Conservation (phyloP, 2,888 invertebrate species). For the Eilema griseolum region DNA sequence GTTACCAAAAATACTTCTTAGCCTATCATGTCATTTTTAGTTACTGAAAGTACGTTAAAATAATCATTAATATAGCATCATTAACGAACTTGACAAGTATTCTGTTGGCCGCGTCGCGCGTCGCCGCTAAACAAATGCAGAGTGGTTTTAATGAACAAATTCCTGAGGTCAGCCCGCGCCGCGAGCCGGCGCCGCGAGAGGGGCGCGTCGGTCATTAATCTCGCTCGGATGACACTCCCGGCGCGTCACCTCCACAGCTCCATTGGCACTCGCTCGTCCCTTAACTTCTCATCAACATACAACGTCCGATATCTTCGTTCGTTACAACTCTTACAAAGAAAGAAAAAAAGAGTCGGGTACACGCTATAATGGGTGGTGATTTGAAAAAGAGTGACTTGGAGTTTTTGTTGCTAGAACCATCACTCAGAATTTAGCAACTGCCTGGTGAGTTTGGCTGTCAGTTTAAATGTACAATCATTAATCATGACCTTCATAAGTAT, state of each 20-base stretch:
- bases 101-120: conserved; percentile 1
- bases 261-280: neutral
- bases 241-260: neutral
- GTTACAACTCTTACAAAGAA: neutral
- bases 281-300: neutral
- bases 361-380: neutral
- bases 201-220: neutral
- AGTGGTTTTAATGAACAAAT: conserved; percentile 3
- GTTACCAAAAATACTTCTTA: neutral
- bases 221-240: neutral
- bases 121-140: conserved; percentile 11
- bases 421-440: neutral
- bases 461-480: neutral
- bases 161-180: neutral
- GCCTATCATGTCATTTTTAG: neutral
- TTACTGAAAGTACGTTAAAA: neutral
- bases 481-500: neutral
- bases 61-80: neutral
- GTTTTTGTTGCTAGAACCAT: neutral
- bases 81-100: conserved; percentile 2
- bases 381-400: neutral
- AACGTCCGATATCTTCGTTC: neutral
- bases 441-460: neutral
- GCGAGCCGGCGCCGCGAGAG: neutral
- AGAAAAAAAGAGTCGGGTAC: neutral